Percentiles rank a stretch among this genome's conserved stretches.
These are phyloP conservation scores for Galaxias olidus DNA, from an alignment of 2,797 vertebrate genomes.

Conservation along the genomic window DNA sequence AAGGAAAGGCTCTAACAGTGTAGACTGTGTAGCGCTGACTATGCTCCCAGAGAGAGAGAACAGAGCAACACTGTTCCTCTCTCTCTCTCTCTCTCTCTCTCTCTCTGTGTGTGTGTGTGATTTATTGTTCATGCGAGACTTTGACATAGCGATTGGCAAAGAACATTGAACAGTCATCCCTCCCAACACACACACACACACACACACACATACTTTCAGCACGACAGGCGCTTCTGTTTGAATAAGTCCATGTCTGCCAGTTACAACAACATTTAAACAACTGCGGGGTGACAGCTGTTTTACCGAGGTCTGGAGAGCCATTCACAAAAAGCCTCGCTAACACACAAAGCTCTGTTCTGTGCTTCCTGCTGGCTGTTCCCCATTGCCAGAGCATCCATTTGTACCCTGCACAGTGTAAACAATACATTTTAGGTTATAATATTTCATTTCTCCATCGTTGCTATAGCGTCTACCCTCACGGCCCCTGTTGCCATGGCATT, in stretches of 20 bases:
- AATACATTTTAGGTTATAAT: too few species aligned
- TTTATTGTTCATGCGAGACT: not conserved
- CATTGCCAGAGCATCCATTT: not conserved
- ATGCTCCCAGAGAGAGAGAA: conserved; percentile 61
- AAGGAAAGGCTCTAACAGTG: conserved; percentile 52
- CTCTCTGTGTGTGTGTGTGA: conserved; percentile 21
- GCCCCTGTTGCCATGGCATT: not conserved
- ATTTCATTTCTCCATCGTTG: too few species aligned
- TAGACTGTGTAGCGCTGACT: conserved; percentile 54
- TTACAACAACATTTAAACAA: conserved; percentile 57
- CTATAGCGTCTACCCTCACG: not conserved
- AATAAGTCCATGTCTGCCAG: conserved; percentile 60
- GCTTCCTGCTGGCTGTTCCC: not conserved
- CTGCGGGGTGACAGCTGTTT: conserved; percentile 63
- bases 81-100: too few species aligned
- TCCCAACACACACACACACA: conserved; percentile 39
- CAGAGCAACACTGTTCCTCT: conserved; percentile 60
- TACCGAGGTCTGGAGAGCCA: not conserved
- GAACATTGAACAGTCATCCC: not conserved
- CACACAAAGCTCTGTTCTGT: conserved; percentile 1
- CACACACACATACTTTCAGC: conserved; percentile 34
- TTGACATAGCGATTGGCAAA: not conserved
- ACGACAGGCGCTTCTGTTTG: conserved; percentile 52
- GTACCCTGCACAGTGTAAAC: not conserved
- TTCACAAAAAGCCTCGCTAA: conserved; percentile 25